Evolutionary conservation across 2,113 vertebrate species (phyloP), one percentile per base, ranked within the genome.

Genomic region (Antennarius striatus): DNA sequence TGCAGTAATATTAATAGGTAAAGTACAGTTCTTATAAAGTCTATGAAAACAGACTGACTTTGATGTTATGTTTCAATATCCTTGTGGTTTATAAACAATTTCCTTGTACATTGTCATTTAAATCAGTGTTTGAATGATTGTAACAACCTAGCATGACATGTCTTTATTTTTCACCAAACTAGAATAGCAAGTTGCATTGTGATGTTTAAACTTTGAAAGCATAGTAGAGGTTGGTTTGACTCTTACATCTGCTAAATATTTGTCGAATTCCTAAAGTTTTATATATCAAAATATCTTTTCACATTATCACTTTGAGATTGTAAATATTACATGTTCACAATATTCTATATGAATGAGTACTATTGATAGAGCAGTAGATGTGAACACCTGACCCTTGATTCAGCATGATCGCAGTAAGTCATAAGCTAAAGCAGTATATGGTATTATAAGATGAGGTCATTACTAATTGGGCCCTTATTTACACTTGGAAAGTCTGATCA

Each of bases 241-340:
- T 87, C 83, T 74, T 72, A 87, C 86, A 88, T 89, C 86, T 90
- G 77, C 79, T 81, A 84, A 88, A 90, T 92, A 89, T 91, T 92
- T 91, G 90, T 90, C 83, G 86, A 89, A 88, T 90, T 89, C 85
- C 75, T 71, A 83, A 91, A 89, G 76, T 91, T 92, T 88, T 91
- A 91, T 92, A 92, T 87, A 90, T 89, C 86, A 86, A 86, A 73
- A 86, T 91, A 89, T 89, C 84, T 91, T 92, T 92, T 88, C 88
- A 91, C 87, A 88, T 48, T 90, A 89, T 91, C 90, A 88, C 81
- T 96, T 95, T 95, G 93, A 92, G 93, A 95, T 89, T 98, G 97
- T 98, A 98, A 95, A 98, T 98, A 96, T 90, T 91, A 93, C 93
- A 94, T 92, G 93, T 94, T 93, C 73, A 84, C 76, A 87, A 86